Percentiles rank a stretch among this genome's conserved stretches.
Conservation (phyloP, 2,888 invertebrate species). For the Eumacrocentrus americanus region DNA sequence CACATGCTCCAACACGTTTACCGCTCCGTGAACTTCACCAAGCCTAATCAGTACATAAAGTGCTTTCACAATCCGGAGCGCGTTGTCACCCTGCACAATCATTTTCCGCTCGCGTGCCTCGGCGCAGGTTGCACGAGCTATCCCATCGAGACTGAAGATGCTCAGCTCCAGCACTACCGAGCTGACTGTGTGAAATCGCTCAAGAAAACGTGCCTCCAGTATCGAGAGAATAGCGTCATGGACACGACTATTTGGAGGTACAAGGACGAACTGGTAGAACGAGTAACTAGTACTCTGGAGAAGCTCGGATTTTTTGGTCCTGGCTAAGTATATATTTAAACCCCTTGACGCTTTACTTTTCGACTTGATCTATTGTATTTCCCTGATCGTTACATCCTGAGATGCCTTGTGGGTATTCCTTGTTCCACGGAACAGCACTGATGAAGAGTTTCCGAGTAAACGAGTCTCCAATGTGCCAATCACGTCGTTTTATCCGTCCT, state of each 20-base stretch:
- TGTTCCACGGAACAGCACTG: constrained; percentile 19
- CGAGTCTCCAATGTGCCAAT: not conserved
- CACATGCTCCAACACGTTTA: constrained; percentile 94
- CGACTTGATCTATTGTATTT: no score
- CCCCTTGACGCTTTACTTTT: no score
- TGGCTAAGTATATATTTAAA: no score
- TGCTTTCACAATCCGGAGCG: constrained; percentile 92
- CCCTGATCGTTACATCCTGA: no score
- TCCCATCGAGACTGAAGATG: constrained; percentile 80
- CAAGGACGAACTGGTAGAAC: constrained; percentile 75
- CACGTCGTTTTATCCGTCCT: not conserved
- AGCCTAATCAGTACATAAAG: constrained; percentile 91
- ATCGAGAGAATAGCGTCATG: constrained; percentile 79
- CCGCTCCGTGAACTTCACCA: constrained; percentile 88
- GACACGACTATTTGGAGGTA: constrained; percentile 90
- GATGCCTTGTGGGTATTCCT: constrained; percentile 8
- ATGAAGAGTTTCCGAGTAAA: not conserved
- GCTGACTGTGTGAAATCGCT: constrained; percentile 89
- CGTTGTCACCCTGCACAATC: constrained; percentile 89
- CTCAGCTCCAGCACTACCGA: constrained; percentile 92
- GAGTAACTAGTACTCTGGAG: constrained; percentile 74
- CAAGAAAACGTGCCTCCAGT: constrained; percentile 83
- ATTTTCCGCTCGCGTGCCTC: constrained; percentile 87
- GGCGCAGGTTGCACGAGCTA: constrained; percentile 82
- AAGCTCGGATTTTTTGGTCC: constrained; percentile 72